Evolutionary conservation across 35 echinoderm and acorn worm species (phyloP).

Genomic region (Acanthaster planci): DNA sequence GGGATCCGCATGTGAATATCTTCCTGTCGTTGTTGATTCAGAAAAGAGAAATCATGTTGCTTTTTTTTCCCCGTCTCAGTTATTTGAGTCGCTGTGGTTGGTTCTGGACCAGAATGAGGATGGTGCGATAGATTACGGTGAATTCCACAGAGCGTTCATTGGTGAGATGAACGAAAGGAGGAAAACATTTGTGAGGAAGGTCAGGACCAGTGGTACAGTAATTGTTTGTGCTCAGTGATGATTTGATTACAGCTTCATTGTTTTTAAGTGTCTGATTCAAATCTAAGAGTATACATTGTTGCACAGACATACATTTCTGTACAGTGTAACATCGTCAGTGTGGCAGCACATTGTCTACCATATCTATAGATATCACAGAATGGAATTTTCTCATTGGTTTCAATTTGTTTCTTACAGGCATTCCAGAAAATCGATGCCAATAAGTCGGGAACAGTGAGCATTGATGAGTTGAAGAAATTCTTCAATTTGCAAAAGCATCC

Average conservation of each 20-base stretch:
- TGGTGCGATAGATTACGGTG: conserved; percentile 68
- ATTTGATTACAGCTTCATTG: too few species aligned
- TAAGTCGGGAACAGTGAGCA: conserved; percentile 81
- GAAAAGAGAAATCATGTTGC: too few species aligned
- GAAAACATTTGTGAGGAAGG: conserved; percentile 86
- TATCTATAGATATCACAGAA: too few species aligned
- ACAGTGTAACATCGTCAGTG: too few species aligned
- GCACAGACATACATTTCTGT: too few species aligned
- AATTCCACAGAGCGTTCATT: conserved; percentile 82
- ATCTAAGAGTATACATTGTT: too few species aligned
- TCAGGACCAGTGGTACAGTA: conserved; percentile 4
- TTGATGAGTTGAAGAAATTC: conserved; percentile 94
- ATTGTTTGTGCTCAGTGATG: background rate
- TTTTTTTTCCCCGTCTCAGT: conserved; percentile 23
- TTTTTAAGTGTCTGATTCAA: too few species aligned
- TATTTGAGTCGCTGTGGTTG: conserved; percentile 78
- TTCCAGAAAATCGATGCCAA: conserved; percentile 96
- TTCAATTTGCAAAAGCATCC: conserved; percentile 83
- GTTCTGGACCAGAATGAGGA: conserved; percentile 90
- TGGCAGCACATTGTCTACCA: too few species aligned
- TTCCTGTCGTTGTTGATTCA: too few species aligned
- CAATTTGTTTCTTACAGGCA: conserved; percentile 47
- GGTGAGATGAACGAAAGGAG: conserved; percentile 98
- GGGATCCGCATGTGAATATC: too few species aligned
- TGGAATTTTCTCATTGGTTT: too few species aligned